Evolutionary conservation across 2,113 vertebrate genomes (phyloP).

Genomic region (Heteronetta atricapilla): DNA sequence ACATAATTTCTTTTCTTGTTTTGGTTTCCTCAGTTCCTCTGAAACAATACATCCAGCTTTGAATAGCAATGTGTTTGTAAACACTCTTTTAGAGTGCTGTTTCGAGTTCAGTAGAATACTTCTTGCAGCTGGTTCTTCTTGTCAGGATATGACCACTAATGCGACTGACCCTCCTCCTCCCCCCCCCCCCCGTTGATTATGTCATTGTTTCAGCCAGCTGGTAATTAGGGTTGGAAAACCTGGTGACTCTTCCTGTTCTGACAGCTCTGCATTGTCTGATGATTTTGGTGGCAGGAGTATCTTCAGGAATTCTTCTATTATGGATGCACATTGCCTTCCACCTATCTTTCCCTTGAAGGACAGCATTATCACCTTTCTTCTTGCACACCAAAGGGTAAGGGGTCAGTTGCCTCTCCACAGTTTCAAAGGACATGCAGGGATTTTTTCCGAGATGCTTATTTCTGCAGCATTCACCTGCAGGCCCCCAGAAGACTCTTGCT

Average conservation of each 20-base stretch:
- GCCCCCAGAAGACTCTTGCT: background rate
- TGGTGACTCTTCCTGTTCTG: background rate
- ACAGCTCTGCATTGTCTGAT: background rate
- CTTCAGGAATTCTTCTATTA: background rate
- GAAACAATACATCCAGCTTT: background rate
- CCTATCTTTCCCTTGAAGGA: background rate
- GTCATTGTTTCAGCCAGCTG: background rate
- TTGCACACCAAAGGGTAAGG: background rate
- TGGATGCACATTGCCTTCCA: background rate
- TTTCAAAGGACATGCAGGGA: background rate
- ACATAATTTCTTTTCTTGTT: background rate
- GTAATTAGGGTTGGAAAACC: background rate
- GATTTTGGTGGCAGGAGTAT: background rate
- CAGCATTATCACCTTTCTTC: background rate
- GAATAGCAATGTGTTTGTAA: slow-evolving; percentile 9
- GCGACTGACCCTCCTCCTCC: background rate
- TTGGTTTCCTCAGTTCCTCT: background rate
- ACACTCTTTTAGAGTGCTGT: background rate
- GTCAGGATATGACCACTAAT: background rate
- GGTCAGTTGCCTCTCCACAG: background rate
- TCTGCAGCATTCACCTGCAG: accelerated
- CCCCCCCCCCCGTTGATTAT: background rate
- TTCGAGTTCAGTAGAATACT: background rate
- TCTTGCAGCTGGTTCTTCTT: background rate
- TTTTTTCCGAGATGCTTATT: background rate